These are phyloP conservation scores for Acanthosepion pharaonis DNA, from an alignment of 2,888 invertebrate genomes.

Conservation along the genomic window DNA sequence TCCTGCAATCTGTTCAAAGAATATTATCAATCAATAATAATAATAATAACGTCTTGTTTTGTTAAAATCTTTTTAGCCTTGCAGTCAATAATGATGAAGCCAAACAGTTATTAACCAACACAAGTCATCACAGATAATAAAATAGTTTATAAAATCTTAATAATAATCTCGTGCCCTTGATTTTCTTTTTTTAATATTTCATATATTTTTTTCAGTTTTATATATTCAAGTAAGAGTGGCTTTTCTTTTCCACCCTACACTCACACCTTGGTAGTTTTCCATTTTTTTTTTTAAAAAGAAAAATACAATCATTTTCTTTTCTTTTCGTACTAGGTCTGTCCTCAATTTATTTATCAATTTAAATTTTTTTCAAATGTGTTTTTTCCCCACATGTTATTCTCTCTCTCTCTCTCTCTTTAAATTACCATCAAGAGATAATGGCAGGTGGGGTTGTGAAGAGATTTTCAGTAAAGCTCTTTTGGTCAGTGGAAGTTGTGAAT, in stretches of 20 bases:
- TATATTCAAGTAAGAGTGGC: not conserved
- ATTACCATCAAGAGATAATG: not conserved
- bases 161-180: slow-evolving; percentile 2
- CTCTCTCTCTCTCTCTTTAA: not conserved
- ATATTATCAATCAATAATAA: not conserved
- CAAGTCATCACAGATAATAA: slow-evolving; percentile 44
- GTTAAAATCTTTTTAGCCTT: not conserved
- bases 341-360: not conserved
- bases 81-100: slow-evolving; percentile 40
- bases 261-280: not conserved
- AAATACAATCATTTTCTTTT: not conserved
- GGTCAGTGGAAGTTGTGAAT: not conserved
- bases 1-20: not conserved
- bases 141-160: slow-evolving; percentile 45
- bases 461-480: not conserved
- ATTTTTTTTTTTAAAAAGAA: not conserved
- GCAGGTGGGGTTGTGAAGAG: not conserved
- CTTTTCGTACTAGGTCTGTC: not conserved
- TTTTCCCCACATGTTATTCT: not conserved
- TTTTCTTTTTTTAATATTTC: not conserved
- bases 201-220: not conserved
- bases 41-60: not conserved
- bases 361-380: not conserved
- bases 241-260: not conserved
- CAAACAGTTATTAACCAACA: slow-evolving; percentile 34